Conservation (phyloP, 1,140 invertebrate species). For the Hylaeus anthracinus region DNA sequence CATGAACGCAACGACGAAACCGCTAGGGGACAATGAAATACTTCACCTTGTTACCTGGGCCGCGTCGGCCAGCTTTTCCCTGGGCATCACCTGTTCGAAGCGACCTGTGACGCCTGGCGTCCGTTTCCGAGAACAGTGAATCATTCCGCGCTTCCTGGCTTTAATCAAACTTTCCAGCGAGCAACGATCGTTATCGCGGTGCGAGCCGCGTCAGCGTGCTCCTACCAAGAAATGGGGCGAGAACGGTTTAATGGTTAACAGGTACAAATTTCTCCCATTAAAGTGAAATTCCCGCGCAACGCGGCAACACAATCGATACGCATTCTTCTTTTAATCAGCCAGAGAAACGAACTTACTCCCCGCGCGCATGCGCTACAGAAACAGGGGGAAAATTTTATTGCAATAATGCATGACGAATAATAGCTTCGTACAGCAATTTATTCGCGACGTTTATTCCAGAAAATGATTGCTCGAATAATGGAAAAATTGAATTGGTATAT, state of each 20-base stretch:
- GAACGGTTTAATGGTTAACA: constrained; percentile 51
- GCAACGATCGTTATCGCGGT: constrained; percentile 50
- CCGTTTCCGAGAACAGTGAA: constrained; percentile 49
- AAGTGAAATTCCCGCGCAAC: constrained; percentile 47
- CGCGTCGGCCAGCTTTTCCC: background rate
- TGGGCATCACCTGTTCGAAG: background rate
- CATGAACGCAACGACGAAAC: no score
- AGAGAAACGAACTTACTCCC: background rate
- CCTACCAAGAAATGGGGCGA: constrained; percentile 30
- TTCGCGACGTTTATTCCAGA: no score
- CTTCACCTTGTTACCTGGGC: constrained; percentile 1
- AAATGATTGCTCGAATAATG: no score
- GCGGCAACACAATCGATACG: constrained; percentile 3
- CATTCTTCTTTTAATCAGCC: constrained; percentile 7
- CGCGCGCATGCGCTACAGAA: no score
- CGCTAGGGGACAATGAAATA: background rate
- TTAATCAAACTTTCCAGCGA: constrained; percentile 57
- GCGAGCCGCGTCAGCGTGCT: background rate
- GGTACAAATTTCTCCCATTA: constrained; percentile 61
- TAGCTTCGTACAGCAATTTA: no score
- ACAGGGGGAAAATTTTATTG: no score
- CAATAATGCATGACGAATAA: no score
- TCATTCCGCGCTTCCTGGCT: constrained; percentile 26
- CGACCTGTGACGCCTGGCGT: constrained; percentile 3
- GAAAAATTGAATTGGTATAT: no score